Evolutionary conservation across 2,888 invertebrate genomes (phyloP), one percentile per base, ranked within the genome.

Genomic region (Diarsia brunnea): DNA sequence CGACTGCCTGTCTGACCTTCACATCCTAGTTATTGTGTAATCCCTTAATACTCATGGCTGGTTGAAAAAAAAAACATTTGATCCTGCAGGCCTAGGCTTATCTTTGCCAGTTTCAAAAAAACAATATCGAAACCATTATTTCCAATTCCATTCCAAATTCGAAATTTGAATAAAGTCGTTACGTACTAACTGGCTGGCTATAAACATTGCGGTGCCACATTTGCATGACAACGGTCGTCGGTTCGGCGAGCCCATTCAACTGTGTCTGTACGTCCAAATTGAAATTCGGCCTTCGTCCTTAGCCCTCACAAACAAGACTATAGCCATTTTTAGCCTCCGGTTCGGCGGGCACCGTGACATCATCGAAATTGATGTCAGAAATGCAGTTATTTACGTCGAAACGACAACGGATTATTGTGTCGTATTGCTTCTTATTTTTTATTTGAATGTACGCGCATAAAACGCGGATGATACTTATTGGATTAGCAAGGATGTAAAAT

Each of bases 271-370:
- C 79, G 78, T 86, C 87, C 87, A 88, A 91, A 92, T 92, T 92
- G 90, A 90, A 90, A 92, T 93, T 92, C 90, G 92, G 89, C 91
- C 91, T 92, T 90, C 91, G 89, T 92, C 90, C 91, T 89, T 89
- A 89, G 88, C 86, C 86, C 90, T 89, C 90, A 86, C 89, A 89
- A 89, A 89, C 89, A 79, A 84, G 80, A 82, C 79, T 79, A 73
- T 64, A 47, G 87, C 86, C 89, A 87, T 87, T 89, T 85, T 85
- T 86, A 90, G 86, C 78, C 72, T 79, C 66, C 68, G 65, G 67
- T 76, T 65, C 55, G 51, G 21, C 55, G 49, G 63, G 67, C 81
- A 49, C 53, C 83, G 86, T 91, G 91, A 91, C 89, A 87, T 91
- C 91, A 91, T 87, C 88, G 74, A 74, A 79, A 76, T 80, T 79